phyloP scores from a whole-genome alignment of 1,140 invertebrate genomes.

The Atta cephalotes region DNA sequence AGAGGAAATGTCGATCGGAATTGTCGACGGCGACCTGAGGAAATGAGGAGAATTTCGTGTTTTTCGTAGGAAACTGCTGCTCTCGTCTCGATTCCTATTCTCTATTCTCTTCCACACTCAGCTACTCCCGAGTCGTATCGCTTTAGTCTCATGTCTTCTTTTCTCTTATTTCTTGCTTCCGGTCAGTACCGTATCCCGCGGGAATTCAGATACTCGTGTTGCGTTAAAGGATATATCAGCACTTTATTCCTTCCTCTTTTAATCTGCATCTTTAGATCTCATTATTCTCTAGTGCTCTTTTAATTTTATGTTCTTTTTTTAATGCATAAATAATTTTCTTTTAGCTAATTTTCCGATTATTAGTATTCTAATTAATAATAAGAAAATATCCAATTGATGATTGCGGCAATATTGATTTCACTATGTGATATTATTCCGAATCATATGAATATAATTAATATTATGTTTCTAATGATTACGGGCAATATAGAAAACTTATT shows the following conservation, averaged over 20 bases:
- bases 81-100: slow-evolving; percentile 61
- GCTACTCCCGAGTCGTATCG: slow-evolving; percentile 65
- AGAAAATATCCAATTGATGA: background rate
- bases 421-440: background rate
- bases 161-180: slow-evolving; percentile 70
- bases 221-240: slow-evolving; percentile 60
- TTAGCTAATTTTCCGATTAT: background rate
- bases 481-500: background rate
- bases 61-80: slow-evolving; percentile 58
- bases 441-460: background rate
- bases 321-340: background rate
- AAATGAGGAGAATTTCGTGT: slow-evolving; percentile 64
- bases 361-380: background rate
- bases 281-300: slow-evolving; percentile 11
- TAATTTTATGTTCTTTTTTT: slow-evolving; percentile 27
- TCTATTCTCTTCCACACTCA: slow-evolving; percentile 58
- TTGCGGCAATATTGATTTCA: slow-evolving; percentile 5
- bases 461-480: background rate
- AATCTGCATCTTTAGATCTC: slow-evolving; percentile 3
- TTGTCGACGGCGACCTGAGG: slow-evolving; percentile 60
- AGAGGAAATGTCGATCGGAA: slow-evolving; percentile 60
- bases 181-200: slow-evolving; percentile 72
- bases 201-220: slow-evolving; percentile 71
- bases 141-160: slow-evolving; percentile 69
- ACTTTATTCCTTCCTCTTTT: slow-evolving; percentile 49